Evolutionary conservation across 2,888 invertebrate species (phyloP), one percentile per base, ranked within the genome.

Genomic region (Hirtodrosophila duncani): DNA sequence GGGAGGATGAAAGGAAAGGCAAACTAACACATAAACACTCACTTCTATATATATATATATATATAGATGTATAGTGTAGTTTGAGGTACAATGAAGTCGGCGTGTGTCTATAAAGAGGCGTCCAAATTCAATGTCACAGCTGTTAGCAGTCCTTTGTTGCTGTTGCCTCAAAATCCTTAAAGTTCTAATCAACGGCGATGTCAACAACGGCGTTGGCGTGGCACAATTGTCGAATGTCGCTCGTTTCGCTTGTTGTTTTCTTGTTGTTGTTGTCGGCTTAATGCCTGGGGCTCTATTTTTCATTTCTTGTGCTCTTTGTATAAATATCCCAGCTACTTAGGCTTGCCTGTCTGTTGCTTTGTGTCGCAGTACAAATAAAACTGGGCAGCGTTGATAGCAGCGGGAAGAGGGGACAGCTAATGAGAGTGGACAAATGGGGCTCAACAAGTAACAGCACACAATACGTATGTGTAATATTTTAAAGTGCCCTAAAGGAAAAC

Each of bases 71-170:
- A 31, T 5, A 8, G 18, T 8, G n/a, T 11, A 20, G n/a, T 18
- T 20, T 8, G 27, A 16, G 24, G 13, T 42, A 34, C 34, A 5
- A 34, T 29, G 30, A 23, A 11, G 8, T 16, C 30, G 21, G 38
- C 14, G 31, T 14, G 23, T 9, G 36, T n/a, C n/a, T n/a, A 16
- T 30, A 31, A 36, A 53, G 56, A 38, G 49, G 51, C n/a, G n/a
- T n/a, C 29, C 52, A 50, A 64, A 69, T 64, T 77, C 78, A 72
- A 77, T 70, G 78, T 78, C 72, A 72, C 72, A 72, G 78, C 74
- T 72, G 71, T 62, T 69, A 51, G 56, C 69, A 61, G 51, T 72
- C 18, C 9, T 33, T 8, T 10, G 5, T 21, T 36, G n/a, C 36
- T 58, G 42, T 43, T 52, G 51, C 31, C 62, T 30, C 33, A 64